Conservation (phyloP, 2,888 invertebrate genomes). For the Amiota mariae region DNA sequence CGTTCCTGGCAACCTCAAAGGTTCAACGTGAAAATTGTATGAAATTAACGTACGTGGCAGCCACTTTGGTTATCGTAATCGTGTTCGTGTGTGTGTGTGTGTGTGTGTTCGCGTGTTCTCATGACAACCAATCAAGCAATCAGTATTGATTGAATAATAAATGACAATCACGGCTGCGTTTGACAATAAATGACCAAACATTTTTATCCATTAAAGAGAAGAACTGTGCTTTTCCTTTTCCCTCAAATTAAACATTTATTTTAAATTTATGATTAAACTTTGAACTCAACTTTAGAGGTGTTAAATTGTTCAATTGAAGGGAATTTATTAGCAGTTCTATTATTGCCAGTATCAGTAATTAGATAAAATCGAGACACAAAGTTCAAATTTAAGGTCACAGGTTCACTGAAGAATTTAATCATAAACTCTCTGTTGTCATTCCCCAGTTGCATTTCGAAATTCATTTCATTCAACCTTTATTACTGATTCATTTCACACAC, state of each 20-base stretch:
- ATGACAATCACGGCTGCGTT: conserved; percentile 53
- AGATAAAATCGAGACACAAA: too few species aligned
- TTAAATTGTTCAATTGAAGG: too few species aligned
- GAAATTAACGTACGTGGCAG: not conserved
- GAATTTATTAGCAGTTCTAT: too few species aligned
- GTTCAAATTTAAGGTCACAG: too few species aligned
- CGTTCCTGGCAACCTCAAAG: not conserved
- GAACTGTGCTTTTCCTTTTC: too few species aligned
- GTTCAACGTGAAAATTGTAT: conserved; percentile 35
- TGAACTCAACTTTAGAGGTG: too few species aligned
- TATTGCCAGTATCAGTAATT: too few species aligned
- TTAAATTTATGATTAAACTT: too few species aligned
- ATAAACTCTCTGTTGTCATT: too few species aligned
- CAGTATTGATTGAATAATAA: conserved; percentile 65
- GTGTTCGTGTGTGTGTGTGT: conserved; percentile 10
- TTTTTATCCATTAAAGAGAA: not conserved
- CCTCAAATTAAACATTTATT: too few species aligned
- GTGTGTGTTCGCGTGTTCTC: conserved; percentile 10
- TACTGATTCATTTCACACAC: too few species aligned
- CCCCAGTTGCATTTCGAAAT: conserved; percentile 36
- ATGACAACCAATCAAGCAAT: conserved; percentile 49
- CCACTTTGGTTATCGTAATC: conserved; percentile 2
- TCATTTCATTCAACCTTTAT: not conserved
- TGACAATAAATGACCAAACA: conserved; percentile 49
- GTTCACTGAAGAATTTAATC: too few species aligned